Evolutionary conservation across 2,113 vertebrate genomes (phyloP), one percentile per base, ranked within the genome.

Genomic region (Myodes glareolus): DNA sequence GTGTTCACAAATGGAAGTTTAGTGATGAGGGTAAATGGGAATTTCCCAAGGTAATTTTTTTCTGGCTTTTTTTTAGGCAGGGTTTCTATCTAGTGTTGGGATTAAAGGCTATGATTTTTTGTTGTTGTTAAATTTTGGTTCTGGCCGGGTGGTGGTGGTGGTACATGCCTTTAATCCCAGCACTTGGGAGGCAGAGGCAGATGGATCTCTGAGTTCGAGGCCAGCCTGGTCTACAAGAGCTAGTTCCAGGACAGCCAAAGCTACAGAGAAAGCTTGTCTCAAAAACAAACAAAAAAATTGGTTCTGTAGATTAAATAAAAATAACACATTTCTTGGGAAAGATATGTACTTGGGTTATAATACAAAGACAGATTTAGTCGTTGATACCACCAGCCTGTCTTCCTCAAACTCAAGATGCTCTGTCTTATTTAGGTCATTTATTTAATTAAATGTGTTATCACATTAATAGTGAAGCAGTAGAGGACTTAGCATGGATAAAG

Each of bases 381-480:
- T 72, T 95, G 77, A 75, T 84, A 76, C 25, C 52, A 36, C 31
- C 27, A 84, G 33, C n/a, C 27, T 65, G 27, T 85, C 78, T 95
- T 90, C 8, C 80, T 17, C 65, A 93, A 52, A 89, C 16, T 82
- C 31, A 7, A 80, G 36, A 39, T 88, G 75, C 11, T 88, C 55
- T 19, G 0, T 85, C 31, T 65, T 7, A 93, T 88, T 88, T 94
- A 84, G 77, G n/a, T 55, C 6, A 76, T n/a, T 91, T 93, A 65
- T 73, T 92, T 87, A 84, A 94, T 92, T 90, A 88, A 92, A 42
- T 91, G 31, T 76, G 4, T 88, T 96, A 45, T 65, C 16, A 88
- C 67, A 84, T 82, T 89, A 77, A 70, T 92, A 27, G 21, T 84
- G 29, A 61, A 50, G 12, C 52, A 58, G 52, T 85, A 55, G 23